Percentiles rank a stretch among this genome's conserved stretches.
phyloP scores from a whole-genome alignment of 1,140 invertebrate species.

The Papilio polytes region DNA sequence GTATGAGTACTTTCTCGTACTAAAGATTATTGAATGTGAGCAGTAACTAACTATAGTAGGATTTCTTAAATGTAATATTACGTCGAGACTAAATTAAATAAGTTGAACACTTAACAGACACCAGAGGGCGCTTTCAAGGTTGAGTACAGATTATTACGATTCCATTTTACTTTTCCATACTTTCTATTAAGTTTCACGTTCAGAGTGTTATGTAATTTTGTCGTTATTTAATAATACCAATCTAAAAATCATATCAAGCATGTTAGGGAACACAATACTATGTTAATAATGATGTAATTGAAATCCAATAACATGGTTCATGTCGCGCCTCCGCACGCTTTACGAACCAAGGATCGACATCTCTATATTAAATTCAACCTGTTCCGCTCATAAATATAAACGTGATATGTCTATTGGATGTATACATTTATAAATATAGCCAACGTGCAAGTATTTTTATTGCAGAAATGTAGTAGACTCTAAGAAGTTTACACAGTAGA shows the following conservation, averaged over 20 bases:
- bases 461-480: no score
- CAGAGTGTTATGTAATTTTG: no score
- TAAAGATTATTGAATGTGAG: no score
- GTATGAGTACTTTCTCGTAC: no score
- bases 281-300: not conserved
- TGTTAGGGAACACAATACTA: not conserved
- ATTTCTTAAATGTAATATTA: not conserved
- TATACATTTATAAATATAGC: no score
- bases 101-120: not conserved
- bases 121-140: not conserved
- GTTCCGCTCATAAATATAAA: not conserved
- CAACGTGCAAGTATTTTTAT: no score
- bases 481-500: no score
- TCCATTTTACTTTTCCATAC: not conserved
- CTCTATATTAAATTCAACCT: slow-evolving; percentile 2
- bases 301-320: not conserved
- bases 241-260: no score
- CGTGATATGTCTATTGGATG: not conserved
- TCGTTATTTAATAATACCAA: no score
- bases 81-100: not conserved
- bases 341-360: not conserved
- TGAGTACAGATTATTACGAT: not conserved
- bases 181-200: no score
- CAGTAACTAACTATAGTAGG: no score
- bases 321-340: not conserved